phyloP scores from a whole-genome alignment of 1,140 invertebrate genomes.

The Atta cephalotes region DNA sequence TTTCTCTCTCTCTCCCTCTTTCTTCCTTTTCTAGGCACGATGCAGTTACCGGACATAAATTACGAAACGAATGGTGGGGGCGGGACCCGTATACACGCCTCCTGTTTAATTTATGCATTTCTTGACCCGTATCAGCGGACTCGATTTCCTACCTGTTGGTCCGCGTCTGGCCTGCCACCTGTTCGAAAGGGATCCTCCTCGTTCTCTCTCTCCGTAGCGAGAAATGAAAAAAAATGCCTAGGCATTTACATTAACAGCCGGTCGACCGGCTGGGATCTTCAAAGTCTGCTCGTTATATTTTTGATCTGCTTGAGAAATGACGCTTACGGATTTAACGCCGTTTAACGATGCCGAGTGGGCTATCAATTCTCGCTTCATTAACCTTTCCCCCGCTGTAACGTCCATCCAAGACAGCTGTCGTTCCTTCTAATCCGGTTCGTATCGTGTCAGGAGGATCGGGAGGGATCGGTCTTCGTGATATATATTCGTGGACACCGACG shows the following conservation, averaged over 20 bases:
- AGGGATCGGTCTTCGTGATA: not conserved
- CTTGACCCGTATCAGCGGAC: conserved; percentile 69
- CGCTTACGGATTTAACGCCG: conserved; percentile 66
- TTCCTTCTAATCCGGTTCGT: conserved; percentile 38
- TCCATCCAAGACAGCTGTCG: conserved; percentile 60
- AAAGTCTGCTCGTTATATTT: conserved; percentile 44
- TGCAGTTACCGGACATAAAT: conserved; percentile 68
- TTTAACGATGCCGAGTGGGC: conserved; percentile 60
- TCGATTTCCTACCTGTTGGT: conserved; percentile 75
- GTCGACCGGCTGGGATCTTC: conserved; percentile 9
- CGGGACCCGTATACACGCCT: conserved; percentile 63
- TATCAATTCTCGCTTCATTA: conserved; percentile 52
- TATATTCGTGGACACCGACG: not conserved
- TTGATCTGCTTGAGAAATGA: not conserved
- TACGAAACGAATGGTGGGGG: conserved; percentile 49
- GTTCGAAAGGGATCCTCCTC: conserved; percentile 67
- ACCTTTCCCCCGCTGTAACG: conserved; percentile 37
- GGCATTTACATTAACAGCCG: conserved; percentile 54
- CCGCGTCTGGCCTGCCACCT: conserved; percentile 68
- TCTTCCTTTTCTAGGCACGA: conserved; percentile 41
- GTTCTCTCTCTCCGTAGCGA: not conserved
- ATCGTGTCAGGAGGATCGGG: conserved; percentile 6
- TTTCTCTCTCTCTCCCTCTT: not conserved
- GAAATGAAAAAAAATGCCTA: conserved; percentile 15
- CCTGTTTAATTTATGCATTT: conserved; percentile 75